Percentiles rank a stretch among this genome's conserved stretches.
Evolutionary conservation across 2,888 invertebrate species (phyloP).

Genomic region (Allolobophora icterica): DNA sequence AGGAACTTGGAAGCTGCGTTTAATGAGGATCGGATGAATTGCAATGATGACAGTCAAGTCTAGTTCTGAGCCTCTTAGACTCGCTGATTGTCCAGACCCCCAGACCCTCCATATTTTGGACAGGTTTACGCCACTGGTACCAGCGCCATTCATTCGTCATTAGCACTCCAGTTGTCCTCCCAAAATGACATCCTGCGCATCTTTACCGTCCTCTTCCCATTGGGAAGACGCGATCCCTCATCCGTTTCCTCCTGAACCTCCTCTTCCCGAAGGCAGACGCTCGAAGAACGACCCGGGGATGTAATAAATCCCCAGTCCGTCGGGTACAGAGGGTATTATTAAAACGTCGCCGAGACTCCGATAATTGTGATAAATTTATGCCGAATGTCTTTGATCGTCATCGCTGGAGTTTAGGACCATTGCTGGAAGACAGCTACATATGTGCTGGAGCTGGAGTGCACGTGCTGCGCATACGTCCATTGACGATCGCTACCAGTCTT

Average conservation of each 20-base stretch:
- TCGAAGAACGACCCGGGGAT: neutral
- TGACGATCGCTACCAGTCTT: neutral
- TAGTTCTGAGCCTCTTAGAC: no score
- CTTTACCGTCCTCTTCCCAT: neutral
- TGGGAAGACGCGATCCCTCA: no score
- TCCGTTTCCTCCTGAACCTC: neutral
- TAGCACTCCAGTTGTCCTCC: neutral
- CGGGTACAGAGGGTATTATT: neutral
- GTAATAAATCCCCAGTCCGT: neutral
- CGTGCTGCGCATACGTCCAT: neutral
- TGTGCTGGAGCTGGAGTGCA: no score
- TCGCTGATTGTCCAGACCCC: no score
- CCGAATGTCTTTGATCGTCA: neutral
- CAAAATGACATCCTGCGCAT: slow-evolving; percentile 3
- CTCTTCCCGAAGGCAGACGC: neutral
- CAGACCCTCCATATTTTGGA: no score
- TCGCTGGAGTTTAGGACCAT: neutral
- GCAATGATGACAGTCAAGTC: no score
- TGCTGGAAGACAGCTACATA: neutral
- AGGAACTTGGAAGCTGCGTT: no score
- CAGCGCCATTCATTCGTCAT: neutral
- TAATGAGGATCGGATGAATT: no score
- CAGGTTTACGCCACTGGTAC: no score
- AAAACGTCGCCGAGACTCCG: neutral
- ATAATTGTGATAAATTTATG: neutral